Conservation (phyloP, 2,888 invertebrate genomes). For the Caenorhabditis sinica region DNA sequence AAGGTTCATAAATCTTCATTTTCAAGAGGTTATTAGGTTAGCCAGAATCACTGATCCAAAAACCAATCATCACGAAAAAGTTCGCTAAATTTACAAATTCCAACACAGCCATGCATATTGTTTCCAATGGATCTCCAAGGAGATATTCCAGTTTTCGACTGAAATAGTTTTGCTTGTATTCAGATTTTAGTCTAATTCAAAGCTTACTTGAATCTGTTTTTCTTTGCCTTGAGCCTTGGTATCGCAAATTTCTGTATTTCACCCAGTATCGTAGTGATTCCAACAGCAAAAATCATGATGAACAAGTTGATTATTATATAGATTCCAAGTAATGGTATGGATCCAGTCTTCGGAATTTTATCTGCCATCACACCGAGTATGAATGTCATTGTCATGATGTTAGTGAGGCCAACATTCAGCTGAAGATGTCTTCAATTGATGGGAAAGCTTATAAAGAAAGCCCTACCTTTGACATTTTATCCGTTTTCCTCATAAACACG, state of each 20-base stretch:
- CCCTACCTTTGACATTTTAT: constrained; percentile 46
- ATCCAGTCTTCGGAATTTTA: constrained; percentile 50
- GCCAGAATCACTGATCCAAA: constrained; percentile 26
- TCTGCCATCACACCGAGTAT: constrained; percentile 59
- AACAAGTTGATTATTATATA: constrained; percentile 49
- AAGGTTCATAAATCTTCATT: not conserved
- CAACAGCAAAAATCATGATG: constrained; percentile 55
- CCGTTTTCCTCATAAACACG: constrained; percentile 48
- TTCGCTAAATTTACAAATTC: constrained; percentile 26
- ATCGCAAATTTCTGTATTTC: constrained; percentile 31
- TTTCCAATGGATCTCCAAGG: constrained; percentile 34
- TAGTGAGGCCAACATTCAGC: constrained; percentile 57
- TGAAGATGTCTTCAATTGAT: not conserved
- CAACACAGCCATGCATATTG: constrained; percentile 11
- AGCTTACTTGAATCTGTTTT: constrained; percentile 4
- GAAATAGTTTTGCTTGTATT: not conserved
- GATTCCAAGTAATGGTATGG: constrained; percentile 48
- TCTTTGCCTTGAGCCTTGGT: constrained; percentile 11
- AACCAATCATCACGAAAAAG: constrained; percentile 37
- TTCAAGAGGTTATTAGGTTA: not conserved
- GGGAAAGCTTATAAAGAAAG: not conserved
- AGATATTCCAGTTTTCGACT: constrained; percentile 15
- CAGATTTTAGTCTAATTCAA: not conserved
- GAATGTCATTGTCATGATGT: constrained; percentile 66
- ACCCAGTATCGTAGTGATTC: constrained; percentile 19